phyloP scores from a whole-genome alignment of 2,888 invertebrate genomes.

The Drosophila subsilvestris region DNA sequence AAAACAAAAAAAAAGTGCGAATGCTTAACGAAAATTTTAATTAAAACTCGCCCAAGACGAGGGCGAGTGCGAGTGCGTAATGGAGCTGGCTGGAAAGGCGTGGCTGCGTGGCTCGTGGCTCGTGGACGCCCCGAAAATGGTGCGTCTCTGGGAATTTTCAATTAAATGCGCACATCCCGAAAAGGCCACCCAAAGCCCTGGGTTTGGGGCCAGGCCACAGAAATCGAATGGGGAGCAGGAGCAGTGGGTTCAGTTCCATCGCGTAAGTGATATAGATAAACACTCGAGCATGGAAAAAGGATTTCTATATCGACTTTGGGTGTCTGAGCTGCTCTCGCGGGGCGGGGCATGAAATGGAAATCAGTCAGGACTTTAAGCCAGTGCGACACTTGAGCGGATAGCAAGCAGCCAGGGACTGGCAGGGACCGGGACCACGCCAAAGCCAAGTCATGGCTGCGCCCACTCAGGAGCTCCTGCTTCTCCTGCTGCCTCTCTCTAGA shows the following conservation, averaged over 20 bases:
- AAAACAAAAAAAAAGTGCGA: constrained; percentile 45
- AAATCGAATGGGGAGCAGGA: constrained; percentile 11
- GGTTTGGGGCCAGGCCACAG: constrained; percentile 36
- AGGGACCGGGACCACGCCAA: background rate
- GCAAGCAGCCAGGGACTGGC: background rate
- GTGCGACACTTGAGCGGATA: constrained; percentile 7
- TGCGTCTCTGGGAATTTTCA: constrained; percentile 73
- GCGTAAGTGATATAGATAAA: constrained; percentile 75
- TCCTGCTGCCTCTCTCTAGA: background rate
- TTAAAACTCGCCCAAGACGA: constrained; percentile 66
- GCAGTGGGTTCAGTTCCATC: background rate
- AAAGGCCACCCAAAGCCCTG: constrained; percentile 50
- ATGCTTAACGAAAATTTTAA: constrained; percentile 72
- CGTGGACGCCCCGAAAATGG: constrained; percentile 33
- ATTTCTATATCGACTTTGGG: constrained; percentile 44
- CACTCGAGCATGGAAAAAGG: constrained; percentile 71
- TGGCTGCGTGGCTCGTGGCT: constrained; percentile 6
- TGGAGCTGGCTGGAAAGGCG: constrained; percentile 38
- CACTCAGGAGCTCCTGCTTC: constrained; percentile 3
- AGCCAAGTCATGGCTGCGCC: constrained; percentile 38
- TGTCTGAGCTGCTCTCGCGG: constrained; percentile 35
- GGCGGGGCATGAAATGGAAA: constrained; percentile 68
- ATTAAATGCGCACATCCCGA: constrained; percentile 76
- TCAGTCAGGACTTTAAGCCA: constrained; percentile 53
- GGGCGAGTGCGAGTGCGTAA: constrained; percentile 57